phyloP scores from a whole-genome alignment of 2,113 vertebrate species.

The Agapornis roseicollis region DNA sequence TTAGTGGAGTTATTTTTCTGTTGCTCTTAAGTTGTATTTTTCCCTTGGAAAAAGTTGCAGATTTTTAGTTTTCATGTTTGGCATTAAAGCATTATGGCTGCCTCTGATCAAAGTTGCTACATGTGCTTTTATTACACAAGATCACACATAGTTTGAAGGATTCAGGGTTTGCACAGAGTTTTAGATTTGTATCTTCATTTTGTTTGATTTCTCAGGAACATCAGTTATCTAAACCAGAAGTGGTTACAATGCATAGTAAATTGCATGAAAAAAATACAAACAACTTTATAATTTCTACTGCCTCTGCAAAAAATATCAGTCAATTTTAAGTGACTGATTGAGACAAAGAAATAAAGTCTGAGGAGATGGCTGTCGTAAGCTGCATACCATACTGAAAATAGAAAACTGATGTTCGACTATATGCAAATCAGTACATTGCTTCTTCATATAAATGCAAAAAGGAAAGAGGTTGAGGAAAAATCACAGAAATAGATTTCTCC shows the following conservation, averaged over 20 bases:
- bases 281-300: background rate
- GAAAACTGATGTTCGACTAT: constrained; percentile 6
- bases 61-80: background rate
- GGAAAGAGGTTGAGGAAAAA: background rate
- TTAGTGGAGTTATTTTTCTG: background rate
- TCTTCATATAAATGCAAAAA: background rate
- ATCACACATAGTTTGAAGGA: background rate
- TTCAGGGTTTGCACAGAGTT: background rate
- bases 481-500: background rate
- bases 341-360: constrained; percentile 11
- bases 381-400: background rate
- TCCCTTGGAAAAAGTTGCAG: background rate
- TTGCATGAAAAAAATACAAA: constrained; percentile 4
- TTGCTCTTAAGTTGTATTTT: background rate
- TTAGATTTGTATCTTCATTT: constrained; percentile 13
- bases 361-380: background rate
- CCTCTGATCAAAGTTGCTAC: background rate
- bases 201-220: background rate
- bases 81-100: background rate
- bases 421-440: background rate
- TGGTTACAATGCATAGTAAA: background rate
- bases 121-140: background rate
- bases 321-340: constrained; percentile 7
- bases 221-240: background rate
- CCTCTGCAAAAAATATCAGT: background rate